These are phyloP conservation scores for Pristis pectinata DNA, from an alignment of 2,797 vertebrate species.

Conservation along the genomic window DNA sequence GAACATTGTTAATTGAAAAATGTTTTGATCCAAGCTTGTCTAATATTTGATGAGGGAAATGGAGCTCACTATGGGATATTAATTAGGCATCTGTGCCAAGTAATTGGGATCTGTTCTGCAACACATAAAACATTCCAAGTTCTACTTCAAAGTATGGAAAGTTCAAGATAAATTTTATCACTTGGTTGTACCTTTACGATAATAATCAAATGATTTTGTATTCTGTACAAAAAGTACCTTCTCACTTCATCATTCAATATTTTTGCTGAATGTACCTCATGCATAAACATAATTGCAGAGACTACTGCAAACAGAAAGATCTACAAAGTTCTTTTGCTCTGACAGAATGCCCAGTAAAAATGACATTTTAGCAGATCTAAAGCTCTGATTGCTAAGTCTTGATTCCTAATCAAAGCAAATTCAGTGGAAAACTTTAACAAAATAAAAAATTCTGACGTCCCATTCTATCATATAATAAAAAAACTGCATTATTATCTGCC, in stretches of 20 bases:
- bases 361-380: not conserved
- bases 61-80: not conserved
- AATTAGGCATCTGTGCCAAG: not conserved
- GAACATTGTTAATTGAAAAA: not conserved
- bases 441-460: not conserved
- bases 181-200: not conserved
- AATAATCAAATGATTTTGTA: not conserved
- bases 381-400: not conserved
- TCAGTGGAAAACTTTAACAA: not conserved
- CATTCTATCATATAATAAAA: not conserved
- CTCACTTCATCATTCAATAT: not conserved
- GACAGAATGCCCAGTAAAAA: not conserved
- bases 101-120: not conserved
- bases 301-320: not conserved
- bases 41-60: not conserved
- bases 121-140: constrained; percentile 4
- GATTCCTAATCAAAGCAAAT: not conserved
- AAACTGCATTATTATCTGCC: not conserved
- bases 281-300: not conserved
- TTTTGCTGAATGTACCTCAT: not conserved
- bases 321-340: not conserved
- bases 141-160: not conserved
- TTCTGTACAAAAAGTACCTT: not conserved
- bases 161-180: not conserved
- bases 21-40: not conserved